Evolutionary conservation across 2,113 vertebrate species (phyloP), one percentile per base, ranked within the genome.

Genomic region (Labrus mixtus): DNA sequence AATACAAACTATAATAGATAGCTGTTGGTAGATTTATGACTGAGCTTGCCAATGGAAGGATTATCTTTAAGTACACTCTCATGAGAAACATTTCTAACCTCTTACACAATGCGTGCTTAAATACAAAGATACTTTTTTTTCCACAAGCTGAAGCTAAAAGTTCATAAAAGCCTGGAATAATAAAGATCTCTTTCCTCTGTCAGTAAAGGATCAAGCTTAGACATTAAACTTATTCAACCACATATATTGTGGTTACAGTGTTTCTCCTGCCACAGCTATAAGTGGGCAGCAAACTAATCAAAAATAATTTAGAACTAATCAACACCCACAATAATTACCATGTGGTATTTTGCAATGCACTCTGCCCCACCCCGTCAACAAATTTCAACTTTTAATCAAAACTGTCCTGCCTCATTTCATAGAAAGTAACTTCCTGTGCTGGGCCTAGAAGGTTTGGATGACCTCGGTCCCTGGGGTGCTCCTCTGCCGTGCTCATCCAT

Each of bases 391-490:
- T 88, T 87, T 78, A 85, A 85, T 71, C 43, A 62, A 71, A 66
- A 83, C 72, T 66, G 76, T 77, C 82, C 79, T n/a, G 78, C 78
- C 72, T 90, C 81, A 73, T 87, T 89, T 91, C 82, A 85, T 55
- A 80, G 77, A 79, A 82, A 90, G 88, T 81, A 87, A 90, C 91
- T 92, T 92, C 85, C 81, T 91, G 88, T 77, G 77, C 84, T 73
- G 75, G 86, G 77, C 89, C 74, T 79, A 89, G 87, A 71, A 93
- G 89, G 85, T 75, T 82, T 79, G 78, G 74, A 91, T 92, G 90
- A 94, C 90, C 92, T 93, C 92, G 85, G 90, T 93, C 92, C 89
- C 92, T 67, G 33, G 86, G 91, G 92, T 65, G 78, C 82, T 91
- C 88, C 89, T 70, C 83, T 81, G 87, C 81, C 55, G 63, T 86